These are phyloP conservation scores for Synanceia verrucosa DNA, from an alignment of 2,797 vertebrate genomes.

Conservation along the genomic window DNA sequence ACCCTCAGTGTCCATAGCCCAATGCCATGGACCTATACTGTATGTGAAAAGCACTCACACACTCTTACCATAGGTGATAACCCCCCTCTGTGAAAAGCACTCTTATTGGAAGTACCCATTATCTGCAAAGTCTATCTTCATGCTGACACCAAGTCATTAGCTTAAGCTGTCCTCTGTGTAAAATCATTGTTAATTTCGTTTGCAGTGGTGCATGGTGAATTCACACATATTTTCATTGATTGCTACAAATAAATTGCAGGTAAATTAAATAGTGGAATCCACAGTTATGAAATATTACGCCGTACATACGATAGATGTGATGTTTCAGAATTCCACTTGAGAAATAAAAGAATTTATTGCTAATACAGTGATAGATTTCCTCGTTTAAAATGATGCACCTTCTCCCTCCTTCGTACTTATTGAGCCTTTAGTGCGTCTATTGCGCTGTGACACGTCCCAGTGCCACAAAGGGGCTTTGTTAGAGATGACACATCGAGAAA, in stretches of 20 bases:
- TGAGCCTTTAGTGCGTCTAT: constrained; percentile 45
- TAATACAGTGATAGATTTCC: not conserved
- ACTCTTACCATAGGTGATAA: constrained; percentile 79
- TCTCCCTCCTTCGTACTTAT: constrained; percentile 22
- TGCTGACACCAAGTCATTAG: constrained; percentile 77
- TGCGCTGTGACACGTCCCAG: constrained; percentile 51
- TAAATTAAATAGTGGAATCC: not conserved
- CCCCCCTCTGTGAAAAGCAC: constrained; percentile 78
- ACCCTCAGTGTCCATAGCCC: constrained; percentile 68
- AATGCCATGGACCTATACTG: constrained; percentile 63
- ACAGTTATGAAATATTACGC: not conserved
- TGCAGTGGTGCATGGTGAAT: constrained; percentile 40
- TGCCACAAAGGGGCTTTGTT: constrained; percentile 74
- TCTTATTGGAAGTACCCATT: constrained; percentile 80
- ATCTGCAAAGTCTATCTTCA: constrained; percentile 77
- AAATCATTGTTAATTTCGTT: constrained; percentile 70
- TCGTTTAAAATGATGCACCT: constrained; percentile 22
- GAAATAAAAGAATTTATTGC: not conserved
- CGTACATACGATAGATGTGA: not conserved
- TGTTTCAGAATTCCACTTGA: not conserved
- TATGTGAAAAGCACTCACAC: constrained; percentile 78
- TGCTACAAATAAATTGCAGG: constrained; percentile 32
- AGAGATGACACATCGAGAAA: constrained; percentile 54
- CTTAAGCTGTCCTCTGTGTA: constrained; percentile 76
- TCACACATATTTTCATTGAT: constrained; percentile 45